Evolutionary conservation across 2,888 invertebrate species (phyloP), one percentile per base, ranked within the genome.

Genomic region (Ennomos fuscantarius): DNA sequence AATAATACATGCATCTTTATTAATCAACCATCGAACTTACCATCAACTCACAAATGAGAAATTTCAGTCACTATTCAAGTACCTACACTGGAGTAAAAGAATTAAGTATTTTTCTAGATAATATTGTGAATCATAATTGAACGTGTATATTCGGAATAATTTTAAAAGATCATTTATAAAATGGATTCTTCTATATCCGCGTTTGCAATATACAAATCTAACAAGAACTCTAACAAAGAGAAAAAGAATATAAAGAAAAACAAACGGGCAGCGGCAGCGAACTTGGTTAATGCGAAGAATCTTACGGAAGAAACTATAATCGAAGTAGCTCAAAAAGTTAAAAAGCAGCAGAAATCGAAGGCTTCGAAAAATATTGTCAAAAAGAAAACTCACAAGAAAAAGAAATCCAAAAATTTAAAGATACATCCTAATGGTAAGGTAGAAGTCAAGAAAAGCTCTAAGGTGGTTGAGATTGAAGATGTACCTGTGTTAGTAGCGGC

Each of bases 111-210:
- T 24, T 24, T 24, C 24, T 1, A 6, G 24, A 24, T 24, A 6
- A 3, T 24, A 3, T 15, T 1, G 3, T 15, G 1, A 2, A 3
- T 15, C n/a, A n/a, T 1, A 15, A 15, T 24, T 24, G 5, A 6
- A 6, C 24, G 24, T 24, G 24, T 24, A 6, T 1, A 24, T 24
- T 24, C 1, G 6, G 6, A 24, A 24, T 24, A 24, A 24, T 24
- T 24, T 6, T 6, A 24, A 24, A 24, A 3, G 6, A 24, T 24
- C 3, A 10, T 32, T 45, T 31, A n/a, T 8, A 9, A 6, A 59
- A 89, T 88, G 89, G 84, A 90, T 47, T 62, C 79, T 13, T 78
- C 83, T n/a, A 72, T 87, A 12, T 92, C 92, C 6, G 92, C 92
- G 8, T 92, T 89, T 70, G 79, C 88, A 37, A 74, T 87, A 13